A percentile compares a stretch with the other conserved stretches of the same genome.
Conservation (phyloP, 2,113 vertebrate genomes). For the Chionodraco myersi region DNA sequence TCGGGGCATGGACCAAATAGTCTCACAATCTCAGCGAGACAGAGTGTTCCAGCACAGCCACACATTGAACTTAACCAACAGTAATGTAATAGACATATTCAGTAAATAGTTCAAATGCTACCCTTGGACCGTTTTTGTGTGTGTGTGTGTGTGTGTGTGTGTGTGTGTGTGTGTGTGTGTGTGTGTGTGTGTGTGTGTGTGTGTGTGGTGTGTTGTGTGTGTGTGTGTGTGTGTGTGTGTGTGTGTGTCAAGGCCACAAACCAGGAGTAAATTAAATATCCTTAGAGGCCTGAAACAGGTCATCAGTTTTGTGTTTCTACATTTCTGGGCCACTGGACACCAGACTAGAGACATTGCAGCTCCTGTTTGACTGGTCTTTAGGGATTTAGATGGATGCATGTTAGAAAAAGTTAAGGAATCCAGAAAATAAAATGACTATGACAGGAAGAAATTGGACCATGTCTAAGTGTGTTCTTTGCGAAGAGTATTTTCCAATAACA, state of each 20-base stretch:
- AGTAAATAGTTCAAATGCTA: conserved; percentile 6
- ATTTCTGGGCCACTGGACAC: conserved; percentile 39
- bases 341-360: conserved; percentile 28
- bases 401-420: conserved; percentile 6
- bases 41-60: neutral
- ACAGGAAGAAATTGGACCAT: conserved; percentile 7
- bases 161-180: too few species aligned
- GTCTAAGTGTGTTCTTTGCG: neutral
- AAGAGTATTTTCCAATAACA: conserved; percentile 2
- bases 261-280: conserved; percentile 21
- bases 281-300: conserved; percentile 25
- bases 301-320: conserved; percentile 40
- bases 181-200: too few species aligned
- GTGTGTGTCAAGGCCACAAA: conserved; percentile 30
- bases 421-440: conserved; percentile 13
- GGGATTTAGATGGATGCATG: conserved; percentile 14
- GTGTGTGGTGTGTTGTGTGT: conserved; percentile 1
- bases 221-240: neutral
- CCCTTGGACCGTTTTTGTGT: neutral
- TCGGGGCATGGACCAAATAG: neutral
- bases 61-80: neutral
- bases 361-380: conserved; percentile 49
- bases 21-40: neutral
- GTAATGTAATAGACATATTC: neutral
- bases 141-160: neutral